A percentile compares a stretch with the other conserved stretches of the same genome.
These are phyloP conservation scores for Cosmopolites sordidus DNA, from an alignment of 2,888 invertebrate species.

Conservation along the genomic window DNA sequence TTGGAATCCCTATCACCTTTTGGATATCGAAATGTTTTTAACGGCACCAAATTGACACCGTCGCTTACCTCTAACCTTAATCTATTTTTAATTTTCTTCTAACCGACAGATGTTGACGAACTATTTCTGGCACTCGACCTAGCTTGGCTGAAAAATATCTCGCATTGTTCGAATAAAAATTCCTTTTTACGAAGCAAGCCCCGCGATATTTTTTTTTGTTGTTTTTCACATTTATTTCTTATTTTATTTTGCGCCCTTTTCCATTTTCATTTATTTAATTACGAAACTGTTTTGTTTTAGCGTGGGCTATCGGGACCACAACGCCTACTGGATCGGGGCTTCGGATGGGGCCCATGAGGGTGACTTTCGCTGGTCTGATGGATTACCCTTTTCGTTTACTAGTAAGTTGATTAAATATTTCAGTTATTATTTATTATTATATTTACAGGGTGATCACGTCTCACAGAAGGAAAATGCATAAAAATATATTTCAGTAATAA, in stretches of 20 bases:
- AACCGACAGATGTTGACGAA: not conserved
- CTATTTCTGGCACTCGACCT: constrained; percentile 1
- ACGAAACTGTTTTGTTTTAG: constrained; percentile 48
- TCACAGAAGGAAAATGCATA: no score
- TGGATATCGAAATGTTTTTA: no score
- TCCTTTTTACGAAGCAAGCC: no score
- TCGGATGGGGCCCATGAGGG: constrained; percentile 73
- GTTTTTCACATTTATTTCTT: not conserved
- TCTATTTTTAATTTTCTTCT: not conserved
- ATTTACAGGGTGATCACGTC: no score
- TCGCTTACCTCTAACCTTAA: not conserved
- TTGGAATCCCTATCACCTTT: no score
- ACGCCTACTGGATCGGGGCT: constrained; percentile 78
- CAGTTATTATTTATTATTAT: no score
- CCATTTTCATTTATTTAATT: not conserved
- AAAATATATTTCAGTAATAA: no score
- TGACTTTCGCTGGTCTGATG: constrained; percentile 77
- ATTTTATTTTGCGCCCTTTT: not conserved
- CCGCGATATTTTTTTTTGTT: not conserved
- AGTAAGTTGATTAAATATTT: constrained; percentile 55
- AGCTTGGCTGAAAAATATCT: not conserved
- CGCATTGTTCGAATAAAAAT: not conserved
- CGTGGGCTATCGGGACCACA: constrained; percentile 63
- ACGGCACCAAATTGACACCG: no score
- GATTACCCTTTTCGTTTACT: constrained; percentile 67